phyloP scores from a whole-genome alignment of 92 coral and sea anemone genomes.

The Pocillopora meandrina region DNA sequence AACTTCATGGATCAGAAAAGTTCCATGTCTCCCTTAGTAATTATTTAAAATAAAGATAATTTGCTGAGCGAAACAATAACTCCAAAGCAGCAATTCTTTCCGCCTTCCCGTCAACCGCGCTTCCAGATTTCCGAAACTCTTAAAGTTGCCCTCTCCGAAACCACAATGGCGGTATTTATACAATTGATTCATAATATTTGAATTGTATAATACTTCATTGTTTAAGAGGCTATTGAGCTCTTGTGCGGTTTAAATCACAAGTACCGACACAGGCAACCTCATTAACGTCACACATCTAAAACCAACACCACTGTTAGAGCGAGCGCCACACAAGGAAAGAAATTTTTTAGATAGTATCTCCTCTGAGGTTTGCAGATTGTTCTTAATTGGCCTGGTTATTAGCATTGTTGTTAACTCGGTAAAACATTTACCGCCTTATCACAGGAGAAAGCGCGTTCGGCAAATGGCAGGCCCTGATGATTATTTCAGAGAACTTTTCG shows the following conservation, averaged over 20 bases:
- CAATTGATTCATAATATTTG: slow-evolving; percentile 65
- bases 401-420: slow-evolving; percentile 88
- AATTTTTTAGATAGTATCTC: slow-evolving; percentile 44
- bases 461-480: slow-evolving; percentile 30
- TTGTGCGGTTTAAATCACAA: slow-evolving; percentile 41
- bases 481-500: slow-evolving; percentile 22
- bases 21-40: background rate
- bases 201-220: slow-evolving; percentile 66
- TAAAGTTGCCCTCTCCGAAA: slow-evolving; percentile 52
- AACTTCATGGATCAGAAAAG: slow-evolving; percentile 1
- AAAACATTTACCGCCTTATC: slow-evolving; percentile 84
- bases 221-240: slow-evolving; percentile 33
- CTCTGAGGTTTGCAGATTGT: slow-evolving; percentile 81
- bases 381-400: slow-evolving; percentile 95
- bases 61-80: background rate
- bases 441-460: slow-evolving; percentile 34
- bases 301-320: slow-evolving; percentile 54
- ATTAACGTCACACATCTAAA: slow-evolving; percentile 64
- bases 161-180: slow-evolving; percentile 66
- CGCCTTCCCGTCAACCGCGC: slow-evolving; percentile 14
- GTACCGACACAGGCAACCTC: slow-evolving; percentile 40
- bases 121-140: slow-evolving; percentile 35
- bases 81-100: background rate
- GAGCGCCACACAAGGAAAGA: slow-evolving; percentile 24
- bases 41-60: background rate